Evolutionary conservation across 2,888 invertebrate genomes (phyloP), one percentile per base, ranked within the genome.

Genomic region (Dione juno): DNA sequence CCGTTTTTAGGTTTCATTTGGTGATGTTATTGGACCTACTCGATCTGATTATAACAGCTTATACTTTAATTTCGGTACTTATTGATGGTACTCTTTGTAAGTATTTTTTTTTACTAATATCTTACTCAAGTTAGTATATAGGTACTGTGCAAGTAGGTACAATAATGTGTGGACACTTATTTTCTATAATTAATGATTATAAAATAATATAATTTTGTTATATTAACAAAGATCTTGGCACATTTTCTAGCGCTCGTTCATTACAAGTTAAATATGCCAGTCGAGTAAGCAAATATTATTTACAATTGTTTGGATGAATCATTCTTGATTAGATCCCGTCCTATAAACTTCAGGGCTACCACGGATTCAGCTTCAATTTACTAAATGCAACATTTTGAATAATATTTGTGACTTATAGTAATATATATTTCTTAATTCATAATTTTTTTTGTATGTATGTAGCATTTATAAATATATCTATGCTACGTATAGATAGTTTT

Each of bases 271-370:
- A 70, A 69, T 67, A 74, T 45, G 45, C 35, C 68, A 63, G 65
- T 69, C 16, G 59, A 77, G 67, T 70, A 75, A 66, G 72, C 70
- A 72, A 66, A 69, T 75, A 72, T 79, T 76, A 77, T 75, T 73
- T 75, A 74, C 74, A 73, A 75, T 75, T 76, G 77, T 77, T 73
- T 65, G 66, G 67, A 76, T 79, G 77, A 77, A 77, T 78, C 78
- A 79, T 77, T 75, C 76, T 77, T 74, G 74, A 73, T 72, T 65
- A 68, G 66, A 53, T 43, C 58, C 54, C 67, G 53, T 53, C 43
- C 16, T 69, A 43, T 53, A 64, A n/a, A 11, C 13, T 13, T 3
- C 54, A 63, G 63, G 63, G 63, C 54, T 54, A n/a, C 21, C 45
- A 54, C 45, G 7, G n/a, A n/a, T 48, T 6, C n/a, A 61, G 3